phyloP scores from a whole-genome alignment of 2,888 invertebrate genomes.

The Philonicus albiceps region DNA sequence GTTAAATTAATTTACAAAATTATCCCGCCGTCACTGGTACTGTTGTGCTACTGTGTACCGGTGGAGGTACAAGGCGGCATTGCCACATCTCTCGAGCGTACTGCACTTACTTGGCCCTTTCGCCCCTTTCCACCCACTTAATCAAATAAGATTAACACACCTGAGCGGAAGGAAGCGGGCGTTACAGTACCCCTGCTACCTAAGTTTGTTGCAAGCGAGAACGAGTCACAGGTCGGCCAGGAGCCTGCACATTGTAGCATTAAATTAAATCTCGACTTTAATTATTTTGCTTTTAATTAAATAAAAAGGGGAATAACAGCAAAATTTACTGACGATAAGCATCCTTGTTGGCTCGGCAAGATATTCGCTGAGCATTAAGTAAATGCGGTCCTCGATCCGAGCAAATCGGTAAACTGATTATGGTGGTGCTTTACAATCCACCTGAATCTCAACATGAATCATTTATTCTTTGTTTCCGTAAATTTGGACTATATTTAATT shows the following conservation, averaged over 20 bases:
- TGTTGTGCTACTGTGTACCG: neutral
- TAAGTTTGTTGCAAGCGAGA: conserved; percentile 6
- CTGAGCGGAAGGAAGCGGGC: conserved; percentile 2
- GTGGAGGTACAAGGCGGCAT: neutral
- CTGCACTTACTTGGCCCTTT: neutral
- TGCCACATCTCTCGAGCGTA: neutral
- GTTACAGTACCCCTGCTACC: neutral
- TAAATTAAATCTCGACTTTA: conserved; percentile 21
- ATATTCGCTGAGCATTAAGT: neutral
- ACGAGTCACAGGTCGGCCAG: neutral
- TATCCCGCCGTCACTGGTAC: neutral
- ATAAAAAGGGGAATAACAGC: conserved; percentile 16
- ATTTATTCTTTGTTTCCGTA: neutral
- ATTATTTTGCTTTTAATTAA: conserved; percentile 34
- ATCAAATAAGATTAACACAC: conserved; percentile 29
- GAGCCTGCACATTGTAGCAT: conserved; percentile 8
- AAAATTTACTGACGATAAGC: neutral
- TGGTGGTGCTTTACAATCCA: neutral
- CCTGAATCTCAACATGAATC: neutral
- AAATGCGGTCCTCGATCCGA: neutral
- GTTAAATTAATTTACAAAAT: conserved; percentile 38
- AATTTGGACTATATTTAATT: neutral
- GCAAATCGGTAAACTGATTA: neutral
- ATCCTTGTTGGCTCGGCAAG: neutral
- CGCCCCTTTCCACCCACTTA: neutral